Evolutionary conservation across 92 coral and sea anemone genomes (phyloP).

Genomic region (Phenganax marumi): DNA sequence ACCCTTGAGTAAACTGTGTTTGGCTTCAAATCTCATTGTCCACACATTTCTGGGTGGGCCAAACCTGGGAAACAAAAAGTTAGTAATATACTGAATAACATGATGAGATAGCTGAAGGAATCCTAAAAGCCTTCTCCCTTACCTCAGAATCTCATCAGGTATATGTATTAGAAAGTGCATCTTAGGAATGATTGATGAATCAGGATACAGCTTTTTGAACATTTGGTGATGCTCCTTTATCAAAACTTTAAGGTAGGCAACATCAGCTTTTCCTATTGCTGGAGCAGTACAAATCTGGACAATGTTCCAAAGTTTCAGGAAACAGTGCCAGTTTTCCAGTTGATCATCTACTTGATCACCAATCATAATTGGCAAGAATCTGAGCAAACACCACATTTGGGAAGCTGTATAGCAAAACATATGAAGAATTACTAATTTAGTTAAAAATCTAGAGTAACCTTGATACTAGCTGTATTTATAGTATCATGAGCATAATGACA

Average conservation of each 20-base stretch:
- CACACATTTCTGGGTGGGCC: constrained; percentile 23
- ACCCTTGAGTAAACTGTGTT: constrained; percentile 7
- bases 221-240: no score
- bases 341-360: constrained; percentile 21
- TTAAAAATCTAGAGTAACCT: not conserved
- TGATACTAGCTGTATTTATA: not conserved
- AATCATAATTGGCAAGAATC: constrained; percentile 35
- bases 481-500: not conserved
- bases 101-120: no score
- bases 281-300: no score
- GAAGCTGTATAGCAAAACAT: constrained; percentile 34
- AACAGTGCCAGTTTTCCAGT: no score
- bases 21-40: constrained; percentile 17
- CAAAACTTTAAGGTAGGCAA: no score
- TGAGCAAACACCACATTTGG: constrained; percentile 39
- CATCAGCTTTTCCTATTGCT: no score
- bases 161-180: constrained; percentile 30
- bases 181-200: constrained; percentile 19
- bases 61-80: not conserved
- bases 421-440: no score
- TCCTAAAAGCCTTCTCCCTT: no score
- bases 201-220: constrained; percentile 14
- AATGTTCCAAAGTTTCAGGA: no score
- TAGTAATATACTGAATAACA: no score
- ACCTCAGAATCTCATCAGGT: constrained; percentile 29